Conservation (phyloP, 2,113 vertebrate genomes). For the Nibea coibor region DNA sequence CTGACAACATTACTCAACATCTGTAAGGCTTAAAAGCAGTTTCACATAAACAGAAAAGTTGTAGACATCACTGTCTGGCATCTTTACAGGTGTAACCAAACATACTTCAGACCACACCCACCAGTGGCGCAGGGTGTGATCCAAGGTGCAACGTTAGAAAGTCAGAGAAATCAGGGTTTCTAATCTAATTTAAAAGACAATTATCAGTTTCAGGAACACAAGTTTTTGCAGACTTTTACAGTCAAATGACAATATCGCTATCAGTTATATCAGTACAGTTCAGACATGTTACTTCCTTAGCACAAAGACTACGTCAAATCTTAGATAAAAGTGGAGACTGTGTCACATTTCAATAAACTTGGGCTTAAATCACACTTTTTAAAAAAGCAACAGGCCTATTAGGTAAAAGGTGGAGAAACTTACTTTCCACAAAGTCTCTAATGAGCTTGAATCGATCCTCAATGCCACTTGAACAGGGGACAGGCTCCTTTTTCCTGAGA, state of each 20-base stretch:
- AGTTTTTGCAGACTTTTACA: neutral
- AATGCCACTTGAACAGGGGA: slow-evolving; percentile 47
- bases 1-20: neutral
- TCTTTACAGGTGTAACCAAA: neutral
- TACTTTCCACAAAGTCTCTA: slow-evolving; percentile 87
- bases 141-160: neutral
- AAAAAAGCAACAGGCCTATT: neutral
- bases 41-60: neutral
- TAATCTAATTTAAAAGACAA: too few species aligned
- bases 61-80: neutral
- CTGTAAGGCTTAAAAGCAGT: neutral
- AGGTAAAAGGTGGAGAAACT: slow-evolving; percentile 59
- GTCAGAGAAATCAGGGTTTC: neutral
- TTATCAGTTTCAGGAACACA: neutral
- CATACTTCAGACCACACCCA: slow-evolving; percentile 9
- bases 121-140: neutral
- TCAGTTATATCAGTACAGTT: neutral
- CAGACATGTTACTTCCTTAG: neutral
- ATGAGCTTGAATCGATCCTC: slow-evolving; percentile 83
- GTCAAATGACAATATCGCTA: neutral
- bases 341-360: neutral
- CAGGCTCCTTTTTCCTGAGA: slow-evolving; percentile 82
- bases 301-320: neutral
- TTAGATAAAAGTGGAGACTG: neutral
- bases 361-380: neutral